A percentile compares a stretch with the other conserved stretches of the same genome.
phyloP scores from a whole-genome alignment of 2,113 vertebrate species.

The Illadopsis cleaveri region DNA sequence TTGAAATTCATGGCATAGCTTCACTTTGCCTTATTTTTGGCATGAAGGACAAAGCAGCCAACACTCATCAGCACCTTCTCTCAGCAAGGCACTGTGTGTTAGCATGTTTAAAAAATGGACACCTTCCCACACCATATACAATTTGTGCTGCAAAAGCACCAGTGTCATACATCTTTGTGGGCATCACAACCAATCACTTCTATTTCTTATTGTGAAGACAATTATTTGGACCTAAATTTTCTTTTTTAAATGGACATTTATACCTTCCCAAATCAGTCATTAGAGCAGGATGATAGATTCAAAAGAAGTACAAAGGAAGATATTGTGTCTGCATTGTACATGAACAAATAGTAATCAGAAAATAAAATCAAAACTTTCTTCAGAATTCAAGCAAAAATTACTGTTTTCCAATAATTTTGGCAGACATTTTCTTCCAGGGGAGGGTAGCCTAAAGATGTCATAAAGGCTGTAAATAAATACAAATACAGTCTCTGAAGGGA shows the following conservation, averaged over 20 bases:
- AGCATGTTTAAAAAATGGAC: not conserved
- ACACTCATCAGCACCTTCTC: not conserved
- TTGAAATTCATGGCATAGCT: not conserved
- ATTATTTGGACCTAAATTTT: not conserved
- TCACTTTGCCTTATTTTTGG: not conserved
- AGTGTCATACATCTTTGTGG: not conserved
- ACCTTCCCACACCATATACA: not conserved
- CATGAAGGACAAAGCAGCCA: slow-evolving; percentile 23
- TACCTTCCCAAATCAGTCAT: not conserved
- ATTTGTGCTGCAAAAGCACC: slow-evolving; percentile 23
- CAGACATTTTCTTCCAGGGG: not conserved
- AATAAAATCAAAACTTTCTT: not conserved
- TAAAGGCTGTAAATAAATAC: slow-evolving; percentile 9
- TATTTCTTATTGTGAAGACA: not conserved
- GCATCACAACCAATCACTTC: not conserved
- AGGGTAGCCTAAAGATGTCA: not conserved
- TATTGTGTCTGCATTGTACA: not conserved
- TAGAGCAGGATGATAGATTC: not conserved
- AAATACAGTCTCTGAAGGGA: not conserved
- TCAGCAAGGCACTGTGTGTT: not conserved
- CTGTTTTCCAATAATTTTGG: not conserved
- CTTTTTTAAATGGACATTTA: not conserved
- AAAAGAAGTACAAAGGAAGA: not conserved
- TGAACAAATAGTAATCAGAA: not conserved
- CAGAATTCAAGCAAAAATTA: not conserved